Conservation (phyloP, 2,797 vertebrate species). For the Podarcis siculus region DNA sequence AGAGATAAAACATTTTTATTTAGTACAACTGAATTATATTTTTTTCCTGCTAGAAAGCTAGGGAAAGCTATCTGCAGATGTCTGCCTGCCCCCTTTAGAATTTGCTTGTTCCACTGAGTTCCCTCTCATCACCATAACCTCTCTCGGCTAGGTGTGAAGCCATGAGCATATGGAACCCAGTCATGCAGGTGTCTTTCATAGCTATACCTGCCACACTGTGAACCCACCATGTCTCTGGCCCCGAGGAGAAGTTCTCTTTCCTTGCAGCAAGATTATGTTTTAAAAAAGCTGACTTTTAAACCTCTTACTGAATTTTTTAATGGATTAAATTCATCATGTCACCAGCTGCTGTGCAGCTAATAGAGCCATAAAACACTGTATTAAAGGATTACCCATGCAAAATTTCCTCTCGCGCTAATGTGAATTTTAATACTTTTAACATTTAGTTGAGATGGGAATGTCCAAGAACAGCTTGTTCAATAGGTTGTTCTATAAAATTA, state of each 20-base stretch:
- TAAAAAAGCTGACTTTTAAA: slow-evolving; percentile 89
- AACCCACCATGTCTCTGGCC: slow-evolving; percentile 77
- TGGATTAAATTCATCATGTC: slow-evolving; percentile 90
- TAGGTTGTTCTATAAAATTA: slow-evolving; percentile 89
- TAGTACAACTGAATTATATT: neutral
- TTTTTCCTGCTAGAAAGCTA: slow-evolving; percentile 28
- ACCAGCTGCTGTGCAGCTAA: slow-evolving; percentile 88
- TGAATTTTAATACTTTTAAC: slow-evolving; percentile 91
- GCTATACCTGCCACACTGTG: slow-evolving; percentile 76
- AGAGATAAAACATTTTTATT: neutral
- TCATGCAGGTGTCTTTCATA: slow-evolving; percentile 69
- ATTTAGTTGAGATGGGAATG: slow-evolving; percentile 89
- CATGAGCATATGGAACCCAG: slow-evolving; percentile 50
- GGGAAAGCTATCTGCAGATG: neutral
- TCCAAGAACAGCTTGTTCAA: slow-evolving; percentile 89
- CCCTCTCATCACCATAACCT: slow-evolving; percentile 36
- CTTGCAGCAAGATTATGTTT: slow-evolving; percentile 86
- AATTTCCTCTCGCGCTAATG: slow-evolving; percentile 87
- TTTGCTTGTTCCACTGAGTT: slow-evolving; percentile 12
- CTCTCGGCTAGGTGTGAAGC: slow-evolving; percentile 53
- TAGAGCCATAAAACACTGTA: slow-evolving; percentile 89
- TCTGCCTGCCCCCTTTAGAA: neutral
- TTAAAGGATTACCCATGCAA: slow-evolving; percentile 90
- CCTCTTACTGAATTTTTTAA: slow-evolving; percentile 88
- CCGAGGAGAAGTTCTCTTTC: slow-evolving; percentile 80